Evolutionary conservation across 2,888 invertebrate genomes (phyloP), one percentile per base, ranked within the genome.

Genomic region (Papilio gigon): DNA sequence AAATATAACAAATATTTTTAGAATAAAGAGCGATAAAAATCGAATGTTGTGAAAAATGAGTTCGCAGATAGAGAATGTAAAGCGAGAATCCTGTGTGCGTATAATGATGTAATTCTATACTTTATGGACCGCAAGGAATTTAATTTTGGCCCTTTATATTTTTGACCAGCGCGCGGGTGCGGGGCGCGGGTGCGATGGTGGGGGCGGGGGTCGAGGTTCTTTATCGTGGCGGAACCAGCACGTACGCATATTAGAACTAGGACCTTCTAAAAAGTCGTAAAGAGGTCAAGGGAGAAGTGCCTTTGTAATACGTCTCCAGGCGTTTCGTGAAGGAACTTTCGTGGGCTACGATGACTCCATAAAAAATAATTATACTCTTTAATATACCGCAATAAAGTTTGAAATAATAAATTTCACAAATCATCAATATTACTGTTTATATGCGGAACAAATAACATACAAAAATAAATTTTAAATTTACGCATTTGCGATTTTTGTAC

Each of bases 61-160:
- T 50, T 63, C 50, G 70, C 68, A 17, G 9, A 67, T 66, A 33
- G 65, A 71, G 60, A 67, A 72, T 72, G 71, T 71, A 74, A 77
- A 76, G 75, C 72, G 71, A 78, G 81, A 81, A 80, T 80, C 81
- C 78, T 79, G 77, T 78, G 75, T 74, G 68, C 70, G 76, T 74
- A 77, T 90, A 89, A 90, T 90, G 88, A 90, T 85, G 91, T 89
- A 89, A 90, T 85, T 84, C 86, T 84, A 90, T 88, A 90, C 85
- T 87, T 88, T 90, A 89, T 85, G 85, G 84, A 80, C 79, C 77
- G 79, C 76, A 75, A 77, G 84, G 89, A 89, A 90, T 90, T 90
- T 90, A 85, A 89, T 89, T 90, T 90, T 80, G 82, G 80, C 78
- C 84, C 83, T 86, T 87, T 88, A 85, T 85, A 86, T 86, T 87